Conservation (phyloP, 35 echinoderm and acorn worm species). For the Anneissia japonica region DNA sequence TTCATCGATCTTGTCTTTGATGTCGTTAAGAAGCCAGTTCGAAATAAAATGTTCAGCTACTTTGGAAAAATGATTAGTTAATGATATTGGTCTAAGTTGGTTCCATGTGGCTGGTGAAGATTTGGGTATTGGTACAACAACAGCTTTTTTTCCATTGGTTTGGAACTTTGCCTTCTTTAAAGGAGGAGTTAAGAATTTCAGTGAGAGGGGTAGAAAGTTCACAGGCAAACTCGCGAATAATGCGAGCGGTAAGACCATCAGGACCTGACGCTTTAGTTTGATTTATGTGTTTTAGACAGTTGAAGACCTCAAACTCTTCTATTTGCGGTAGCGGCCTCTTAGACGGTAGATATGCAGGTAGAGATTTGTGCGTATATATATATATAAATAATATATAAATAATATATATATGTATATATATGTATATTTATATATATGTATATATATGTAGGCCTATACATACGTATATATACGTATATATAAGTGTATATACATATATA, state of each 20-base stretch:
- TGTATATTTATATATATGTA: no score
- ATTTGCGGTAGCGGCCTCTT: no score
- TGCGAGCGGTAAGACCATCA: constrained; percentile 25
- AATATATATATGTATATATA: no score
- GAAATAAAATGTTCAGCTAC: constrained; percentile 31
- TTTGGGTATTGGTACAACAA: constrained; percentile 43
- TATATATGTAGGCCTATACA: no score
- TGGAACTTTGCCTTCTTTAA: constrained; percentile 13
- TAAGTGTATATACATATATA: no score
- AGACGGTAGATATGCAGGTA: no score
- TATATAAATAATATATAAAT: no score
- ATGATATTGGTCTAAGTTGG: constrained; percentile 26
- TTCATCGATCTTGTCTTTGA: constrained; percentile 9
- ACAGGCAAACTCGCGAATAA: constrained; percentile 33
- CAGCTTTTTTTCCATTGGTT: constrained; percentile 38
- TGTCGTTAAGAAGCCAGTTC: constrained; percentile 29
- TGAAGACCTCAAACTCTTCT: constrained; percentile 1
- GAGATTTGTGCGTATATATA: no score
- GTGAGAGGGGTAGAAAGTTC: constrained; percentile 25
- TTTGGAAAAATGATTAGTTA: constrained; percentile 46
- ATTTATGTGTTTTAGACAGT: not conserved
- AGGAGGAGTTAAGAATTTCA: constrained; percentile 39
- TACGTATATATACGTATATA: no score
- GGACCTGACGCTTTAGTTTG: constrained; percentile 28
- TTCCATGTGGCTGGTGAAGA: not conserved